These are phyloP conservation scores for Sylvilagus floridanus DNA, from an alignment of 2,797 vertebrate genomes.

Conservation along the genomic window DNA sequence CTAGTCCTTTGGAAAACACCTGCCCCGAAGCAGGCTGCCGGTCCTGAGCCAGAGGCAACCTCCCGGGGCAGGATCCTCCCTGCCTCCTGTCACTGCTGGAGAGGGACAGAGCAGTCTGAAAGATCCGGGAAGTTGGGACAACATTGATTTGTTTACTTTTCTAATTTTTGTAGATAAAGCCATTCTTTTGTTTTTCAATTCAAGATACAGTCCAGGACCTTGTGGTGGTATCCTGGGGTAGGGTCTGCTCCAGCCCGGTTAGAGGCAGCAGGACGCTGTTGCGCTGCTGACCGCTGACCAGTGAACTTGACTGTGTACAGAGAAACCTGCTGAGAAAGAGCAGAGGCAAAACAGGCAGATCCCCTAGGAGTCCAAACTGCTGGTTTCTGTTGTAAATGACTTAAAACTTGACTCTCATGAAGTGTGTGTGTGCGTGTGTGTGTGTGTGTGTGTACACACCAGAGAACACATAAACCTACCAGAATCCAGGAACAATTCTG, in stretches of 20 bases:
- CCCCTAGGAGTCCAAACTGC: neutral
- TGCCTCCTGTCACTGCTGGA: neutral
- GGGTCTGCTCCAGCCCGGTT: rapidly evolving
- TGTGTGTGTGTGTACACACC: rapidly evolving
- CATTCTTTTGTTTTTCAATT: neutral
- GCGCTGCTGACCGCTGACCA: neutral
- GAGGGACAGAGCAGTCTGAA: rapidly evolving
- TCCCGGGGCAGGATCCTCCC: neutral
- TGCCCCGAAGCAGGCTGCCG: neutral
- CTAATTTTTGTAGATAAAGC: neutral
- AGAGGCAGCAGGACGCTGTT: neutral
- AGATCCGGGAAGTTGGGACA: neutral
- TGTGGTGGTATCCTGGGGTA: rapidly evolving
- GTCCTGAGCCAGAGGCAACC: neutral
- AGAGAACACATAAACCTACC: neutral
- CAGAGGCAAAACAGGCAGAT: neutral
- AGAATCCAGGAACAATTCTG: neutral
- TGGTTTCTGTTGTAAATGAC: neutral
- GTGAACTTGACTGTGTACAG: neutral
- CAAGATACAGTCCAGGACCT: neutral
- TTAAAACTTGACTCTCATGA: neutral
- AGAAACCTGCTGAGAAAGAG: neutral
- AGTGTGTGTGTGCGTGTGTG: neutral
- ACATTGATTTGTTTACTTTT: neutral
- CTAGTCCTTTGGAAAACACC: neutral